Percentiles rank a stretch among this genome's conserved stretches.
These are phyloP conservation scores for Drosophila niveifrons DNA, from an alignment of 2,888 invertebrate genomes.

Conservation along the genomic window DNA sequence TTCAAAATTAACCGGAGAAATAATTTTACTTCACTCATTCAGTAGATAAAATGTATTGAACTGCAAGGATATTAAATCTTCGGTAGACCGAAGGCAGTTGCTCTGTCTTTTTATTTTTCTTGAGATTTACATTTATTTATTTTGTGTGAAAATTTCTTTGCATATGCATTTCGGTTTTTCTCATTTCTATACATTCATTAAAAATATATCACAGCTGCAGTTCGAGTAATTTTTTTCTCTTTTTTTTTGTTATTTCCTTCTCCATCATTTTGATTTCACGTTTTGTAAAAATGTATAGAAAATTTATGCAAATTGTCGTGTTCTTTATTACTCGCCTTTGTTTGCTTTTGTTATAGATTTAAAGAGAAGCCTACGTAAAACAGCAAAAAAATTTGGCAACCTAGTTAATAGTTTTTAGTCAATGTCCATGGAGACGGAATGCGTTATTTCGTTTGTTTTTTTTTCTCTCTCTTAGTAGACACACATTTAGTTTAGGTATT, in stretches of 20 bases:
- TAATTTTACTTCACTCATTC: background rate
- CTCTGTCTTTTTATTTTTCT: background rate
- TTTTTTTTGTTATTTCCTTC: conserved; percentile 18
- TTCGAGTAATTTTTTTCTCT: conserved; percentile 61
- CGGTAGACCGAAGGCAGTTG: conserved; percentile 36
- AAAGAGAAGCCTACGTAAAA: conserved; percentile 60
- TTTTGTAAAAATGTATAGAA: conserved; percentile 67
- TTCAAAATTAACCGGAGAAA: too few relatives aligned
- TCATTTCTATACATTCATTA: conserved; percentile 65
- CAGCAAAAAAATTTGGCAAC: conserved; percentile 76
- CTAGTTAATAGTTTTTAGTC: conserved; percentile 66
- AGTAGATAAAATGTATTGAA: background rate
- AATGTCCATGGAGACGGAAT: conserved; percentile 71
- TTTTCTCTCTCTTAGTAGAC: conserved; percentile 42
- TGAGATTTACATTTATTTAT: conserved; percentile 10
- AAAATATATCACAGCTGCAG: conserved; percentile 78
- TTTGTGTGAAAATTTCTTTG: conserved; percentile 38
- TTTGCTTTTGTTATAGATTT: conserved; percentile 26
- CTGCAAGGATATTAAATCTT: conserved; percentile 38
- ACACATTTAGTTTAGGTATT: conserved; percentile 46
- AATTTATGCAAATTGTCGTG: conserved; percentile 49
- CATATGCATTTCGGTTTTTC: conserved; percentile 36
- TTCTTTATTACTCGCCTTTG: background rate
- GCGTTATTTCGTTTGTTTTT: conserved; percentile 29
- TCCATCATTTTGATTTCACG: conserved; percentile 20